Base-by-base conservation (phyloP, 2,797 vertebrate species). In the Clarias pachynema region DNA sequence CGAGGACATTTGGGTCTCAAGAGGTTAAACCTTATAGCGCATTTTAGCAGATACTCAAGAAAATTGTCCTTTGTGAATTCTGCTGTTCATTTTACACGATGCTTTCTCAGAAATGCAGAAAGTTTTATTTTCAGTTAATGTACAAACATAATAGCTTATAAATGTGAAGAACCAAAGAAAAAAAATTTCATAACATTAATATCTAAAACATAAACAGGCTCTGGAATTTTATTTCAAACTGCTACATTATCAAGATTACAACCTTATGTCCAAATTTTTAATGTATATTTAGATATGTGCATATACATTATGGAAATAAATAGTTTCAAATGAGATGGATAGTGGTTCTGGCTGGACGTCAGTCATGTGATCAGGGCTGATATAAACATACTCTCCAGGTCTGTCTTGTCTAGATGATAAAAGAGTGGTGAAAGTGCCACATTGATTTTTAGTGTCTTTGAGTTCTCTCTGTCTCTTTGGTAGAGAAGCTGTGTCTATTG, bases 391-490 rank as follows among this genome's bases (percentile, higher is more conserved):
- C 70, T 69, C 53, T 69, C 79, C 53, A 31, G 73, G 63, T 66
- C 12, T 59, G 40, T 22, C 75, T 10, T 79, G 83, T 84, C 63
- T 82, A 40, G 2, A 29, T 73, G 81, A 88, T 88, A 85, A 89
- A 84, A 79, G 85, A 88, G 77, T 31, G 16, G 75, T 84, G 83
- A 89, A 84, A 63, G 78, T 82, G 66, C 75, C 79, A 34, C 79
- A 88, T 88, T 66, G 86, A 88, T 88, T 83, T 84, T 40, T 60
- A 80, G 63, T 86, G 53, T 85, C 66, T 78, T 74, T 73, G 73
- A 81, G 62, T 14, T 20, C 60, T 37, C 40, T 75, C 70, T 86
- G 34, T 89, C 69, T 86, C 65, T 87, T 40, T 63, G 70, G 73
- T 49, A 63, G 81, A 87, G 69, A 87, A 74, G 86, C 87, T 78